Evolutionary conservation across 23 tunicate genomes (phyloP).

Genomic region (Oikopleura dioica): DNA sequence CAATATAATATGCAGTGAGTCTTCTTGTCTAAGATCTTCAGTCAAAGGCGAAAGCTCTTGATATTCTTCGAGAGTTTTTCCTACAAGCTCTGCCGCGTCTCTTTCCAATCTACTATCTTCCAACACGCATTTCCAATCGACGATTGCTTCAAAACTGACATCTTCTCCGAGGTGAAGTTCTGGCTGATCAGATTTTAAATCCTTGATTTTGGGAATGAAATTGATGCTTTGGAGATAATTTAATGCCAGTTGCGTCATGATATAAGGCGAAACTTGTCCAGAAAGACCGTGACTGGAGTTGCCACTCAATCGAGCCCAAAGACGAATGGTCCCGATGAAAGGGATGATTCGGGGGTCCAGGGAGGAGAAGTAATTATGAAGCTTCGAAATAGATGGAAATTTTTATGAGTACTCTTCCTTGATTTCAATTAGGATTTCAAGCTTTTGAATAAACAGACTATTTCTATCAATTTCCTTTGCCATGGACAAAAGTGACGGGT

Average conservation of each 20-base stretch:
- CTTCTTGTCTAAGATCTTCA: no score
- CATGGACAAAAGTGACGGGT: background rate
- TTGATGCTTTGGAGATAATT: background rate
- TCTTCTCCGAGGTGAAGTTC: slow-evolving; percentile 4
- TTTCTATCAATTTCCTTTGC: no score
- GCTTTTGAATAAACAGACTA: no score
- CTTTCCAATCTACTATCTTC: background rate
- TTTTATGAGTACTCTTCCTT: no score
- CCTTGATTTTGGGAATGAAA: background rate
- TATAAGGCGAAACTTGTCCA: slow-evolving; percentile 3
- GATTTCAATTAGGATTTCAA: no score
- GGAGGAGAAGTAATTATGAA: background rate
- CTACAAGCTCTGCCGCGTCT: no score
- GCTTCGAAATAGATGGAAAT: no score
- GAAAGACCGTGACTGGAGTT: background rate
- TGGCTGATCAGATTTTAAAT: background rate
- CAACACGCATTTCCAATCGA: background rate
- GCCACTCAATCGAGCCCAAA: background rate
- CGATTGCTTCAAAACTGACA: background rate
- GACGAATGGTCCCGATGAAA: background rate
- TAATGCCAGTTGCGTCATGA: background rate
- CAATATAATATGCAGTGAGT: no score
- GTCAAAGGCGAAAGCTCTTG: no score
- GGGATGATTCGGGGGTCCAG: background rate
- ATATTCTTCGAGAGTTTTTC: no score